Percentiles rank a stretch among this genome's conserved stretches.
Conservation (phyloP, 2,797 vertebrate species). For the Malacoraja senta region DNA sequence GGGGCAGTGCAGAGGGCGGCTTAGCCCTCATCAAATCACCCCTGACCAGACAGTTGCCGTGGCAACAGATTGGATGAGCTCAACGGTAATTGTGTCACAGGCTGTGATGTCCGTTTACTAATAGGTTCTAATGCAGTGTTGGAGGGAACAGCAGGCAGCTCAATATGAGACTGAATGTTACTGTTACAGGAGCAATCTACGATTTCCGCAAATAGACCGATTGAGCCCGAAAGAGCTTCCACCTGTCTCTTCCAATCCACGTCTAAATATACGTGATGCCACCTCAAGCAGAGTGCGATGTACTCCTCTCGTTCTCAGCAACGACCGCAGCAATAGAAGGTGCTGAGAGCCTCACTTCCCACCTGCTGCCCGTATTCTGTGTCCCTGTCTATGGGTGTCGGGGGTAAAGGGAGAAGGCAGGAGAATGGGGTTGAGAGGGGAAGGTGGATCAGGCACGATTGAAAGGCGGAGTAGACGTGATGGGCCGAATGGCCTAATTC, state of each 20-base stretch:
- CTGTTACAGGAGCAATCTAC: neutral
- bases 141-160: neutral
- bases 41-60: neutral
- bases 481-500: too few species aligned
- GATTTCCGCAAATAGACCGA: neutral
- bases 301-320: neutral
- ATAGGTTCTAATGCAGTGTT: neutral
- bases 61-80: conserved; percentile 9
- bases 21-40: neutral
- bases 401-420: too few species aligned
- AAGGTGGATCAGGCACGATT: too few species aligned
- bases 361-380: neutral
- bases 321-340: too few species aligned
- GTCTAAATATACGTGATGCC: neutral
- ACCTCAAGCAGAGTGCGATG: too few species aligned
- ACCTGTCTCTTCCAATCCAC: neutral
- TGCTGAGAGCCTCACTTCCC: neutral
- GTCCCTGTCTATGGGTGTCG: neutral
- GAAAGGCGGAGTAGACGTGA: too few species aligned
- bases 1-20: neutral
- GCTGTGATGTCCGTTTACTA: conserved; percentile 19
- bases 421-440: too few species aligned
- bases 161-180: neutral
- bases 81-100: neutral
- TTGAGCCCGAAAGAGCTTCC: neutral